These are phyloP conservation scores for Brotula barbata DNA, from an alignment of 2,797 vertebrate genomes.

Conservation along the genomic window DNA sequence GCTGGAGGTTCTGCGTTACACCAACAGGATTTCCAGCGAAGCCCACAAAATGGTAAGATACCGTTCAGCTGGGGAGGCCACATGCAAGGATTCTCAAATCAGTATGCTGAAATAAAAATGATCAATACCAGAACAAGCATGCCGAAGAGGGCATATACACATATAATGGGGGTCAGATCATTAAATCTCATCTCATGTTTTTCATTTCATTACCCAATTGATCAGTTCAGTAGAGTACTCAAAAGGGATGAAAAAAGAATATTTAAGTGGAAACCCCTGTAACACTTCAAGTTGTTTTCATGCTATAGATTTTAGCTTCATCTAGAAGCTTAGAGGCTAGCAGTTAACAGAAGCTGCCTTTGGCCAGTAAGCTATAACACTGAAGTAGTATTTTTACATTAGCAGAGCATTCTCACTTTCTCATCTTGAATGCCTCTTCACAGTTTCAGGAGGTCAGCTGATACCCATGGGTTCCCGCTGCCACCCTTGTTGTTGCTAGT, in stretches of 20 bases:
- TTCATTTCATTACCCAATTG: no score
- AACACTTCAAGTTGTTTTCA: conserved; percentile 35
- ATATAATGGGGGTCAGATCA: no score
- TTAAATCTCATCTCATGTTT: no score
- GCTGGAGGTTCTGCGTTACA: conserved; percentile 94
- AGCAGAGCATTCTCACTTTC: conserved; percentile 20
- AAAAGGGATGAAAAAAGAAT: no score
- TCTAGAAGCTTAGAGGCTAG: conserved; percentile 20
- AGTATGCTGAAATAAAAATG: neutral
- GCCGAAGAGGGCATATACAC: neutral
- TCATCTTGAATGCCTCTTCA: conserved; percentile 21
- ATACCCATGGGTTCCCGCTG: no score
- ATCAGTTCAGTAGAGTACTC: no score
- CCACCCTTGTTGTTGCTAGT: neutral
- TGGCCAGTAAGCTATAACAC: conserved; percentile 44
- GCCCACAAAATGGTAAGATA: conserved; percentile 91
- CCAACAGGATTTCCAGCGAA: conserved; percentile 94
- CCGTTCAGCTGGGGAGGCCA: neutral
- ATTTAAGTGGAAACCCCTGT: conserved; percentile 23
- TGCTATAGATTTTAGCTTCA: conserved; percentile 37
- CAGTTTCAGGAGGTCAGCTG: neutral
- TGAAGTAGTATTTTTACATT: conserved; percentile 36
- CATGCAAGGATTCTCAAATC: neutral
- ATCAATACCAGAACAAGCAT: neutral
- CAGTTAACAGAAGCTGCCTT: conserved; percentile 30